A percentile compares a stretch with the other conserved stretches of the same genome.
Conservation (phyloP, 2,113 vertebrate species). For the Erinaceus europaeus region DNA sequence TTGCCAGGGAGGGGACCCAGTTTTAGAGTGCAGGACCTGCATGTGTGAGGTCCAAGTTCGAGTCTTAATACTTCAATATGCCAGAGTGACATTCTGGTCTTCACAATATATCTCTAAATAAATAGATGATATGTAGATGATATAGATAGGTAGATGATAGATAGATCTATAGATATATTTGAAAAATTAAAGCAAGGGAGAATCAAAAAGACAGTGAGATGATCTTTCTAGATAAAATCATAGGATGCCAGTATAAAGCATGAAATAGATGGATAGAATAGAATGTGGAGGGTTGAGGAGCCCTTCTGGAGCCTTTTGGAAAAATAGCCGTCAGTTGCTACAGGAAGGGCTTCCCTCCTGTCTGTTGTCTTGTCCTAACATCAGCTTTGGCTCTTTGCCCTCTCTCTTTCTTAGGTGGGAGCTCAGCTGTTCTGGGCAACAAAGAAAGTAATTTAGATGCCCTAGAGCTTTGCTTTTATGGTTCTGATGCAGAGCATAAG, state of each 20-base stretch:
- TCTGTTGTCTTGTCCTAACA: too few species aligned
- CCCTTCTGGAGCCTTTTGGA: neutral
- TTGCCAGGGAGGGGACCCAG: neutral
- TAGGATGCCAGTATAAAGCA: neutral
- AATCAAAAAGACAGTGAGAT: neutral
- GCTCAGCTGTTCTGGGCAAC: conserved; percentile 15
- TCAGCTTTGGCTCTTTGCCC: neutral
- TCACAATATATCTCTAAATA: too few species aligned
- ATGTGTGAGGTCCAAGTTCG: too few species aligned
- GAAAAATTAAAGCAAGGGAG: too few species aligned
- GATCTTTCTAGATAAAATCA: too few species aligned
- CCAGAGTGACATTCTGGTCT: too few species aligned
- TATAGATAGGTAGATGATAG: too few species aligned
- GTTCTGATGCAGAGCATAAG: conserved; percentile 58
- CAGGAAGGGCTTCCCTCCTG: neutral
- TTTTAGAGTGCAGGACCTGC: too few species aligned
- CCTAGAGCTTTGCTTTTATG: conserved; percentile 38
- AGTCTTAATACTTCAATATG: too few species aligned
- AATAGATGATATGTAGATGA: too few species aligned
- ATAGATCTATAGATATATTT: too few species aligned
- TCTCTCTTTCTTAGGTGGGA: neutral
- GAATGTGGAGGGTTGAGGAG: neutral
- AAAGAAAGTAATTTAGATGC: neutral
- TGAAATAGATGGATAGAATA: neutral
- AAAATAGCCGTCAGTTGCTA: neutral